phyloP scores from a whole-genome alignment of 2,888 invertebrate genomes.

The Noctua janthe region DNA sequence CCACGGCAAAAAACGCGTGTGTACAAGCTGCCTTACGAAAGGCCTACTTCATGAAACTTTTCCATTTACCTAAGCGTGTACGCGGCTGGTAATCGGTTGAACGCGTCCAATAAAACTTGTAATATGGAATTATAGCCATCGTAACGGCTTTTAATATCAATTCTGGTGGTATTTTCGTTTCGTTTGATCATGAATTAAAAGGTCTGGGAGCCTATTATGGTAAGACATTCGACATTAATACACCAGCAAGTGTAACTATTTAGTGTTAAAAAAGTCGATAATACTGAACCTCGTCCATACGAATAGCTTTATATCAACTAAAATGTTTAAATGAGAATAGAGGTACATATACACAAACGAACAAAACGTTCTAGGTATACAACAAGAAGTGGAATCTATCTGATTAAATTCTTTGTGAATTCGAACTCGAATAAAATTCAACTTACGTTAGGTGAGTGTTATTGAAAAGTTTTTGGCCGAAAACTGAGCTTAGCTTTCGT shows the following conservation, averaged over 20 bases:
- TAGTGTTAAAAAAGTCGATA: neutral
- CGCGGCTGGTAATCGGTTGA: neutral
- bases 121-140: constrained; percentile 39
- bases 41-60: neutral
- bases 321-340: neutral
- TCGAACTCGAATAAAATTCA: constrained; percentile 13
- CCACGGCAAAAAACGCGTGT: neutral
- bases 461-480: constrained; percentile 28
- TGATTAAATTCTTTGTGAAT: constrained; percentile 24
- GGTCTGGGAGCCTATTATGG: constrained; percentile 1
- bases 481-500: neutral
- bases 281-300: neutral
- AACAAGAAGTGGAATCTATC: constrained; percentile 9
- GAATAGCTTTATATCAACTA: neutral
- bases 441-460: constrained; percentile 9
- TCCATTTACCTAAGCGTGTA: neutral
- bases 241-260: neutral
- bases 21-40: neutral
- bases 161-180: constrained; percentile 19
- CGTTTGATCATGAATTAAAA: constrained; percentile 14
- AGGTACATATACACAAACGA: neutral
- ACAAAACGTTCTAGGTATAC: neutral
- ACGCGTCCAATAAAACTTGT: constrained; percentile 47
- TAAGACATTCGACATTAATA: neutral
- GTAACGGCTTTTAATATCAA: constrained; percentile 23